These are phyloP conservation scores for Hippopotamus amphibius DNA, from an alignment of 2,113 vertebrate genomes.

Conservation along the genomic window DNA sequence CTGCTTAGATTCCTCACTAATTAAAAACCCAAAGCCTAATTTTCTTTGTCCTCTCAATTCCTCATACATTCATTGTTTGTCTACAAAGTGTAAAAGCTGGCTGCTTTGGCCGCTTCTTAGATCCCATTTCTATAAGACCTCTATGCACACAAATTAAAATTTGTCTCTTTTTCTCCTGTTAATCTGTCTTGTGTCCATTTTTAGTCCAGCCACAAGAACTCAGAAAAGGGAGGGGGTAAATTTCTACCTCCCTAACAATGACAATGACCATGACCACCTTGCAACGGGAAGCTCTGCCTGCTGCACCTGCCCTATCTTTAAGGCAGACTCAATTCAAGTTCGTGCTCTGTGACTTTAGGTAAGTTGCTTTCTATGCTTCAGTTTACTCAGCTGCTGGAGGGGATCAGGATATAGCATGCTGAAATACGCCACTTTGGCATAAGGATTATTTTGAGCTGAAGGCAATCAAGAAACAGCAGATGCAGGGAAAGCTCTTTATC, in stretches of 20 bases:
- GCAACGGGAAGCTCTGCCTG: neutral
- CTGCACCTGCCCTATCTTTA: neutral
- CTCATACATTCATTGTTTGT: neutral
- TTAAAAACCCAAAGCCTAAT: neutral
- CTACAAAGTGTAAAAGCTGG: neutral
- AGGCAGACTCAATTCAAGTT: neutral
- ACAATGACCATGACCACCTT: neutral
- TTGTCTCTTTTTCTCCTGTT: neutral
- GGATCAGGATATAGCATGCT: neutral
- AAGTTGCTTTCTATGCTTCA: neutral
- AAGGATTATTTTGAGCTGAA: constrained; percentile 13
- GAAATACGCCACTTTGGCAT: neutral
- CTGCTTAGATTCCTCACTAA: neutral
- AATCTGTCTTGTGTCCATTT: neutral
- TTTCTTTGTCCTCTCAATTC: neutral
- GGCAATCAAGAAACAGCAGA: constrained; percentile 10
- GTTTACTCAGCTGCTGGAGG: neutral
- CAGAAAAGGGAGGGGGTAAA: neutral
- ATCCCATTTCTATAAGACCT: neutral
- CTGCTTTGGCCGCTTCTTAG: neutral
- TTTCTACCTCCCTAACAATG: neutral
- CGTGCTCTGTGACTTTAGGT: neutral
- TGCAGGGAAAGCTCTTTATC: neutral
- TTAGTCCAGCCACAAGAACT: neutral
- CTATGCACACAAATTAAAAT: neutral